phyloP scores from a whole-genome alignment of 2,113 vertebrate species.

The Hippoglossus stenolepis region DNA sequence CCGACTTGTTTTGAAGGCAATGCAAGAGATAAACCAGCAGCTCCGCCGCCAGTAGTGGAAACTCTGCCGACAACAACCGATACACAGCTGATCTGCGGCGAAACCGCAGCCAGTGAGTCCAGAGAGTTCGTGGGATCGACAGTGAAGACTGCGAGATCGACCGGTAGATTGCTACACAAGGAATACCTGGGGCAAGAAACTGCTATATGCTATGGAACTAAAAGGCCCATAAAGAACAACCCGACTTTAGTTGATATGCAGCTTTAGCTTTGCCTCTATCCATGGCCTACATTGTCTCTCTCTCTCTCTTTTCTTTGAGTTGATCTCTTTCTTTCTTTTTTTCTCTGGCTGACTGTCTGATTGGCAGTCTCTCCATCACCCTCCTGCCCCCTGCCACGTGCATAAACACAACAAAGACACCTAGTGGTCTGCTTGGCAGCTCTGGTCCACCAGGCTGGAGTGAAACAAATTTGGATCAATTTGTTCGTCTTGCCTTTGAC shows the following conservation, averaged over 20 bases:
- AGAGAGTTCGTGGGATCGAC: too few species aligned
- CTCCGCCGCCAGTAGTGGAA: too few species aligned
- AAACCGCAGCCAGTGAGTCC: too few species aligned
- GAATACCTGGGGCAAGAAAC: too few species aligned
- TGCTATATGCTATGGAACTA: neutral
- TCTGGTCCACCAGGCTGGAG: neutral
- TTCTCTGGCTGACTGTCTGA: constrained; percentile 6
- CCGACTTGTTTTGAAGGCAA: too few species aligned
- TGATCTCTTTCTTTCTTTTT: neutral
- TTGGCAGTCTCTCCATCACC: constrained; percentile 9
- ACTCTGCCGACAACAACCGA: too few species aligned
- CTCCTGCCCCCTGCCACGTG: constrained; percentile 3
- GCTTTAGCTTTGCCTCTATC: constrained; percentile 29
- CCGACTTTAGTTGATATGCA: constrained; percentile 56
- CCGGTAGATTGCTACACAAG: too few species aligned
- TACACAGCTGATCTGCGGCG: too few species aligned
- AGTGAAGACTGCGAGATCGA: too few species aligned
- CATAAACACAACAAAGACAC: constrained; percentile 13
- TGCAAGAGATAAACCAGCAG: too few species aligned
- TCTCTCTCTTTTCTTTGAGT: neutral
- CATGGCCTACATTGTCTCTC: neutral
- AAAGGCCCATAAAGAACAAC: constrained; percentile 9
- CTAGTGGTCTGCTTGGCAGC: neutral
- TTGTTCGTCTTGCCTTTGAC: constrained; percentile 14
- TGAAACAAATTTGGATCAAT: constrained; percentile 28